phyloP scores from a whole-genome alignment of 2,797 vertebrate genomes.

The Mormyrus proboscirostris region DNA sequence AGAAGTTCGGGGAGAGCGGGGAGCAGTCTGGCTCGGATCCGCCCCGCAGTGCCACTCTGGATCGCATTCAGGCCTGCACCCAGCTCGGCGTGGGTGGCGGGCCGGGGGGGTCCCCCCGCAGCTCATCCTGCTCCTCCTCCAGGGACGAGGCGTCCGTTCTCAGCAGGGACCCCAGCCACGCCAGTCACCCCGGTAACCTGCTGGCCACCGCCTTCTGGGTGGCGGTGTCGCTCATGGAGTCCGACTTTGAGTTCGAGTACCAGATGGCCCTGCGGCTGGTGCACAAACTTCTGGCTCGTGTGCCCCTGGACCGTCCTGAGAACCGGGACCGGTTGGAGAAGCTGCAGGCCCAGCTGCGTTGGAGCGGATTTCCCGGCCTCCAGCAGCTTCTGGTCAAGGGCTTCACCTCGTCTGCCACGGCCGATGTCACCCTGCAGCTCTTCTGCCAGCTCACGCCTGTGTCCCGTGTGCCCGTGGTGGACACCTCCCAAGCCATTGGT shows the following conservation, averaged over 20 bases:
- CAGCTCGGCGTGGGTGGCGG: conserved; percentile 77
- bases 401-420: conserved; percentile 91
- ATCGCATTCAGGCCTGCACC: conserved; percentile 94
- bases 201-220: conserved; percentile 98
- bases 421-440: conserved; percentile 89
- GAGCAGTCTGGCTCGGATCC: conserved; percentile 71
- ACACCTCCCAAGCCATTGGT: conserved; percentile 94
- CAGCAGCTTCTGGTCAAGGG: conserved; percentile 95
- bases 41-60: conserved; percentile 90
- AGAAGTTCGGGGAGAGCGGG: conserved; percentile 88
- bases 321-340: conserved; percentile 94
- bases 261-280: conserved; percentile 89
- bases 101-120: conserved; percentile 64
- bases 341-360: conserved; percentile 91
- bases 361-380: conserved; percentile 92
- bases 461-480: conserved; percentile 87
- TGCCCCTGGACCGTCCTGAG: conserved; percentile 88
- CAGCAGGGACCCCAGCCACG: conserved; percentile 80
- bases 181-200: conserved; percentile 86
- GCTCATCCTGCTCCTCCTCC: conserved; percentile 76
- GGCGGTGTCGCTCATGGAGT: conserved; percentile 95
- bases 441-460: conserved; percentile 94
- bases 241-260: conserved; percentile 98
- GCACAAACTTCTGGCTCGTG: conserved; percentile 83
- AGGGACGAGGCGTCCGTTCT: conserved; percentile 59